Evolutionary conservation across 2,113 vertebrate species (phyloP), one percentile per base, ranked within the genome.

Genomic region (Centropristis striata): DNA sequence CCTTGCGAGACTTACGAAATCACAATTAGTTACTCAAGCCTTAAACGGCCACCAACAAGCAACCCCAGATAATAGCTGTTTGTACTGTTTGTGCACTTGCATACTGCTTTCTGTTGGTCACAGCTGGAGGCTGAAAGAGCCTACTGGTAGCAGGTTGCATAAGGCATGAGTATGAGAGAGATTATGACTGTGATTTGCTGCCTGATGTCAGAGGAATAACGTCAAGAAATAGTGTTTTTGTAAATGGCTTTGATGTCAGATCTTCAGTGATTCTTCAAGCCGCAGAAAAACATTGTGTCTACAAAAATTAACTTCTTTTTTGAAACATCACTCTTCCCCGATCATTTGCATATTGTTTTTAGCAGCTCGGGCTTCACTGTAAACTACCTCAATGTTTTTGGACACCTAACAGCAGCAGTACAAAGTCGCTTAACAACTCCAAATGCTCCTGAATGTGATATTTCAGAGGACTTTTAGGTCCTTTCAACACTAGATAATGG

Each of bases 401-500:
- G 51, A 79, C 55, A 75, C 74, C 78, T 63, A 78, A 80, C 21
- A 74, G 66, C 39, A 44, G 44, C 32, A 15, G 49, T 36, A 71
- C 66, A 78, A 69, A 83, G 73, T 81, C 4, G 25, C 54, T 50
- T 78, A 80, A 86, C 69, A 85, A 51, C 73, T 81, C 73, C 55
- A 81, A 85, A 86, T 41, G 57, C 59, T 85, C 32, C 59, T 1
- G 8, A 81, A 88, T 84, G 18, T 65, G 76, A 83, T 84, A 80
- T 80, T 85, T 86, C 64, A 60, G 74, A 85, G 69, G 77, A 88
- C 85, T 88, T 88, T 90, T 91, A 28, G 20, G 74, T 81, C 80
- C 82, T 88, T 89, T 92, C 88, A 90, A 10, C 58, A 61, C 70
- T 66, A 88, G 83, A 93, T 92, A 93, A 92, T 94, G 90, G 88